Evolutionary conservation across 2,888 invertebrate species (phyloP).

Genomic region (Macrophya annulata): DNA sequence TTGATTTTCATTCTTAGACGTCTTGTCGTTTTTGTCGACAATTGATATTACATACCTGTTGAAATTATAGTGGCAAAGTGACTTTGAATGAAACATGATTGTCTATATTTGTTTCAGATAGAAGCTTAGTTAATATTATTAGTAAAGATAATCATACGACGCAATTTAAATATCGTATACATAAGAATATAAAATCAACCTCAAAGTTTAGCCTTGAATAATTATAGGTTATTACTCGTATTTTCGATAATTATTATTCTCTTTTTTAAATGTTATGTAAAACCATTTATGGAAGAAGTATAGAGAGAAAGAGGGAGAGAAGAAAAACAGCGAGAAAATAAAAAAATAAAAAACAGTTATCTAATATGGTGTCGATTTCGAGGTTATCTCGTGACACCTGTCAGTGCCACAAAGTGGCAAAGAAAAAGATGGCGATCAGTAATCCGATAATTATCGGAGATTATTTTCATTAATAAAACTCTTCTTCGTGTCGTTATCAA

Average conservation of each 20-base stretch:
- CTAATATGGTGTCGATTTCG: background rate
- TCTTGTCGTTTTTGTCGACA: background rate
- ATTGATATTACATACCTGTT: background rate
- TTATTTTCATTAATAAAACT: background rate
- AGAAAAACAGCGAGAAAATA: background rate
- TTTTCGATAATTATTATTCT: background rate
- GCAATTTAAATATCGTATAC: background rate
- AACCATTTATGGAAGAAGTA: background rate
- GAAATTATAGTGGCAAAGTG: background rate
- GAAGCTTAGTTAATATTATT: background rate
- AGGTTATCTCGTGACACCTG: constrained; percentile 25
- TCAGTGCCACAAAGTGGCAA: background rate
- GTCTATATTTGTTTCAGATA: background rate
- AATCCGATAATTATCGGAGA: background rate
- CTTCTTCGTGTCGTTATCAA: background rate
- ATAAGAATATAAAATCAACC: background rate
- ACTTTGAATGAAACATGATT: background rate
- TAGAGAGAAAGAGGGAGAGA: background rate
- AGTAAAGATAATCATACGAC: background rate
- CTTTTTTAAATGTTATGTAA: background rate
- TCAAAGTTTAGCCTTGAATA: background rate
- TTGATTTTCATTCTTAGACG: background rate
- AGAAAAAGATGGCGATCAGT: constrained; percentile 2
- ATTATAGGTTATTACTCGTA: background rate
- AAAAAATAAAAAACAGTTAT: background rate